phyloP scores from a whole-genome alignment of 1,140 invertebrate genomes.

The Caenorhabditis inopinata region DNA sequence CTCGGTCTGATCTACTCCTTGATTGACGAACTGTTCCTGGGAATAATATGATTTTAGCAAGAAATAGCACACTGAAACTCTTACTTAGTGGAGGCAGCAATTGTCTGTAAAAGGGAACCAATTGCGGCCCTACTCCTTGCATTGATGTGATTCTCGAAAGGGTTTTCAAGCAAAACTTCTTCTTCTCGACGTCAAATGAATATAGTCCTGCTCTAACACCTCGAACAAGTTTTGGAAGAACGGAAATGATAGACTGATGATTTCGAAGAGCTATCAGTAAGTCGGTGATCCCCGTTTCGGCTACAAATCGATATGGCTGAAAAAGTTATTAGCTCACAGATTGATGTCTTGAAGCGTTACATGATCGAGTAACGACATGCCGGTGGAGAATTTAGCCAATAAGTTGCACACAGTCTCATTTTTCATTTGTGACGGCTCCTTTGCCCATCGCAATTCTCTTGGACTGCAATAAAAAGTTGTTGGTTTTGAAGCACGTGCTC shows the following conservation, averaged over 20 bases:
- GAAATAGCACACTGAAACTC: not conserved
- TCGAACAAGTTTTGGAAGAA: slow-evolving; percentile 38
- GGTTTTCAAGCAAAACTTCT: slow-evolving; percentile 17
- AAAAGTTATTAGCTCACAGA: not conserved
- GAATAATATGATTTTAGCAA: not conserved
- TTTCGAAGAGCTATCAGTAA: slow-evolving; percentile 5
- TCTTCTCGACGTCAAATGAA: slow-evolving; percentile 38
- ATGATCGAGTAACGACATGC: slow-evolving; percentile 3
- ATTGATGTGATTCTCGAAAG: slow-evolving; percentile 18
- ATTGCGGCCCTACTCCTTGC: slow-evolving; percentile 14
- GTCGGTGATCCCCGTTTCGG: slow-evolving; percentile 40
- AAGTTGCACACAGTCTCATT: not conserved
- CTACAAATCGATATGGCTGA: slow-evolving; percentile 39
- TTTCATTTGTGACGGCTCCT: slow-evolving; percentile 3
- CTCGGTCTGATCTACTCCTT: not conserved
- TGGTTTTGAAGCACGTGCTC: not conserved
- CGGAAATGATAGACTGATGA: slow-evolving; percentile 1
- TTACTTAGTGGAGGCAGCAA: slow-evolving; percentile 36
- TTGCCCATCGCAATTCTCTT: slow-evolving; percentile 17
- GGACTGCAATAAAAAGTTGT: not conserved
- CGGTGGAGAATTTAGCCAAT: slow-evolving; percentile 18
- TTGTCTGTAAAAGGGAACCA: slow-evolving; percentile 44
- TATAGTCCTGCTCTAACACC: slow-evolving; percentile 20
- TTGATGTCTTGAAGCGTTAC: not conserved
- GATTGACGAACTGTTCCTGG: slow-evolving; percentile 30